Percentiles rank a stretch among this genome's conserved stretches.
phyloP scores from a whole-genome alignment of 2,113 vertebrate species.

The Tyrannus savana region DNA sequence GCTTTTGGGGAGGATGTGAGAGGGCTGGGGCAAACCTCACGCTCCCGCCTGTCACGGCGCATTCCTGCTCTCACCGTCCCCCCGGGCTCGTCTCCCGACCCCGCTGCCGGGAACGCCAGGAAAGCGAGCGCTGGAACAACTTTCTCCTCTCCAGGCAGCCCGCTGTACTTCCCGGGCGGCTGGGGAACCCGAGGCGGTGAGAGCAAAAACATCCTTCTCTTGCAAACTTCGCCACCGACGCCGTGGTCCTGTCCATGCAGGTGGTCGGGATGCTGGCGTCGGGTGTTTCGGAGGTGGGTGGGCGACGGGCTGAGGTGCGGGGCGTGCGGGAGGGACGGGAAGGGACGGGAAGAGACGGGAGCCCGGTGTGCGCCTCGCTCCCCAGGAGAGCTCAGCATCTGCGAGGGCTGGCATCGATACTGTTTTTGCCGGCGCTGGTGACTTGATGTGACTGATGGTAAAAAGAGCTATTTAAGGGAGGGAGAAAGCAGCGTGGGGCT shows the following conservation, averaged over 20 bases:
- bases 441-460: neutral
- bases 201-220: neutral
- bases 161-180: neutral
- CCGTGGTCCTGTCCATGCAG: fast-evolving
- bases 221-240: neutral
- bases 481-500: neutral
- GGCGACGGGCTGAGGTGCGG: neutral
- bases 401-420: neutral
- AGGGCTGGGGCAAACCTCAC: constrained; percentile 1
- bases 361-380: fast-evolving
- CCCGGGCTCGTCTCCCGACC: neutral
- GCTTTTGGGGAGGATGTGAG: constrained; percentile 39
- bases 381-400: neutral
- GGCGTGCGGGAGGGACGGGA: neutral
- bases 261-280: neutral
- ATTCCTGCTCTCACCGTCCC: neutral
- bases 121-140: neutral
- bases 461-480: neutral
- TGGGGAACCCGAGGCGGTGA: neutral
- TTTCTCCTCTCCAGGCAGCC: neutral
- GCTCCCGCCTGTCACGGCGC: constrained; percentile 73
- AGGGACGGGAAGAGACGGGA: neutral
- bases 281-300: neutral
- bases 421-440: neutral
- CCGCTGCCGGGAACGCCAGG: neutral